Evolutionary conservation across 2,113 vertebrate genomes (phyloP), one percentile per base, ranked within the genome.

Genomic region (Podarcis raffonei): DNA sequence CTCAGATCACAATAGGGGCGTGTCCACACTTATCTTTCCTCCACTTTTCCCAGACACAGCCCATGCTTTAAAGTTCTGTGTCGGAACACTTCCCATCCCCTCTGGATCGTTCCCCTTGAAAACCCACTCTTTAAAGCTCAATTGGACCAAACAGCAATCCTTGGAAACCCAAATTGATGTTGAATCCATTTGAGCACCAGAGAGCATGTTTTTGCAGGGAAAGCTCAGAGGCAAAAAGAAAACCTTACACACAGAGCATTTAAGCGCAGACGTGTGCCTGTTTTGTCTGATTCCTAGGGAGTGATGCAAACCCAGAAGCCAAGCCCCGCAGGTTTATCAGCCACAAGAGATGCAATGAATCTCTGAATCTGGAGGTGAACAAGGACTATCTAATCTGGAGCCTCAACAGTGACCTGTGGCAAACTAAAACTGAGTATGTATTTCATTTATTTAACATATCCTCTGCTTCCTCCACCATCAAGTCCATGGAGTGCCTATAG

Each of bases 321-420:
- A 80, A 92, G 13, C 12, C 83, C 16, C 94, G 94, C 9, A 69
- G 6, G 9, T 96, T 97, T 85, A 90, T 94, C 69, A 95, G 94
- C 65, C 96, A 96, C 66, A 37, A 91, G 79, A 94, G 91, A 83
- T 96, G 96, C 91, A 91, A 93, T 80, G 86, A 93, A 0, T 77
- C 93, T n/a, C 82, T 96, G 32, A 57, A 89, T 15, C 62, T 96
- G 59, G 1, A 87, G 78, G 1, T 86, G 1, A 87, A 81, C 5
- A 90, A 87, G 1, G 37, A 78, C 1, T 97, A 97, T 91, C 89
- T 97, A 13, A 69, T 96, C 5, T 96, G 95, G 96, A 96, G 96
- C 11, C 3, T 90, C 4, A 92, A 90, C 16, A 89, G 78, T 0
- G 96, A 97, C 86, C 83, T 97, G n/a, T 96, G 95, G 95, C 85